phyloP scores from a whole-genome alignment of 2,888 invertebrate genomes.

The Saturnia japonica region DNA sequence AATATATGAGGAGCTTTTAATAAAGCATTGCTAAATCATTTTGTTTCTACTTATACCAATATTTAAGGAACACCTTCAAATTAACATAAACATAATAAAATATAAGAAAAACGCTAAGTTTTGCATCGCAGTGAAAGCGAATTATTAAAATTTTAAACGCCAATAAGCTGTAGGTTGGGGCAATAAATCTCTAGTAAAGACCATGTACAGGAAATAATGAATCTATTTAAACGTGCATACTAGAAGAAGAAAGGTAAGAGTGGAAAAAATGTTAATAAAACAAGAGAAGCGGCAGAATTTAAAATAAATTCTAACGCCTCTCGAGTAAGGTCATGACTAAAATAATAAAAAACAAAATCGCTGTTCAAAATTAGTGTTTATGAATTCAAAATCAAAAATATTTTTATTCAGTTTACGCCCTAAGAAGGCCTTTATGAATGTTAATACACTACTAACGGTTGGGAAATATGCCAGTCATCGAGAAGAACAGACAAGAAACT shows the following conservation, averaged over 20 bases:
- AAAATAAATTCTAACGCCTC: constrained; percentile 40
- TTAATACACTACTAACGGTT: no score
- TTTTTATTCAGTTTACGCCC: no score
- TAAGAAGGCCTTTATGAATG: no score
- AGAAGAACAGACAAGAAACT: no score
- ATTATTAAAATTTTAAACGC: constrained; percentile 51
- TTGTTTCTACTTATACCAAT: background rate
- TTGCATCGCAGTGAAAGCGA: constrained; percentile 50
- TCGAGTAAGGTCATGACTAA: background rate
- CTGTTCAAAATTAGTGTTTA: constrained; percentile 5
- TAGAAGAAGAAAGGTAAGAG: constrained; percentile 56
- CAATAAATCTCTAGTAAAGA: constrained; percentile 22
- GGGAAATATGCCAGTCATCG: no score
- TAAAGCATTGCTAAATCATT: background rate
- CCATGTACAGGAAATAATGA: constrained; percentile 21
- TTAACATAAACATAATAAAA: background rate
- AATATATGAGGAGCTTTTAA: background rate
- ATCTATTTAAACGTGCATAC: constrained; percentile 45
- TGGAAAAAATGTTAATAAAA: constrained; percentile 55
- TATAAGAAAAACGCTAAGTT: constrained; percentile 22
- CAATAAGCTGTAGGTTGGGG: constrained; percentile 53
- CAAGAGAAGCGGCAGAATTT: constrained; percentile 43
- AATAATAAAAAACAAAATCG: background rate
- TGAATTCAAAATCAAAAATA: constrained; percentile 4
- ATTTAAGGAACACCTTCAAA: background rate